Evolutionary conservation across 2,113 vertebrate species (phyloP).

Genomic region (Microtus ochrogaster): DNA sequence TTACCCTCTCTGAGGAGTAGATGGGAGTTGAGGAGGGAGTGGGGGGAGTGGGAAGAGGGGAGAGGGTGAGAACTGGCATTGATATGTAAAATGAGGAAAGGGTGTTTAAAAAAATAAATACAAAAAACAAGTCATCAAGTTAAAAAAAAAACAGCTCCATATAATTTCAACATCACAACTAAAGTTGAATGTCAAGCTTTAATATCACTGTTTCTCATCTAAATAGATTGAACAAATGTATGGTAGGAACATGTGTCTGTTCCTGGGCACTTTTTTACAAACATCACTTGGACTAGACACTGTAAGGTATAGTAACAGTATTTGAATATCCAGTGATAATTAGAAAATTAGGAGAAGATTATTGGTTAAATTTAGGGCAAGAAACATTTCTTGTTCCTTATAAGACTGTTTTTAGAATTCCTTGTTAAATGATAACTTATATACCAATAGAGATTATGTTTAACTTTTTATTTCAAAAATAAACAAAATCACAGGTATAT

Average conservation of each 20-base stretch:
- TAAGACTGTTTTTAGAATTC: conserved; percentile 34
- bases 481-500: background rate
- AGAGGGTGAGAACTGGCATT: too few relatives aligned
- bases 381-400: background rate
- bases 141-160: too few relatives aligned
- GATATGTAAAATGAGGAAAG: too few relatives aligned
- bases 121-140: too few relatives aligned
- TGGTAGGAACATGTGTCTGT: background rate
- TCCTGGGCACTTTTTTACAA: background rate
- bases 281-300: background rate
- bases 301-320: background rate
- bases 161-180: background rate
- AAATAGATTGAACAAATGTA: background rate
- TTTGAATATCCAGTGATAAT: background rate
- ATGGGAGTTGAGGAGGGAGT: too few relatives aligned
- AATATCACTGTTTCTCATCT: background rate
- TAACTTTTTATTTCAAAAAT: conserved; percentile 20
- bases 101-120: too few relatives aligned
- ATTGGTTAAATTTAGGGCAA: background rate
- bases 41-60: too few relatives aligned
- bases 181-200: background rate
- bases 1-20: too few relatives aligned
- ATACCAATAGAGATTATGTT: background rate
- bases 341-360: background rate
- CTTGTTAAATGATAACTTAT: background rate